Percentiles rank a stretch among this genome's conserved stretches.
Evolutionary conservation across 1,140 invertebrate genomes (phyloP).

Genomic region (Brachionus manjavacas): DNA sequence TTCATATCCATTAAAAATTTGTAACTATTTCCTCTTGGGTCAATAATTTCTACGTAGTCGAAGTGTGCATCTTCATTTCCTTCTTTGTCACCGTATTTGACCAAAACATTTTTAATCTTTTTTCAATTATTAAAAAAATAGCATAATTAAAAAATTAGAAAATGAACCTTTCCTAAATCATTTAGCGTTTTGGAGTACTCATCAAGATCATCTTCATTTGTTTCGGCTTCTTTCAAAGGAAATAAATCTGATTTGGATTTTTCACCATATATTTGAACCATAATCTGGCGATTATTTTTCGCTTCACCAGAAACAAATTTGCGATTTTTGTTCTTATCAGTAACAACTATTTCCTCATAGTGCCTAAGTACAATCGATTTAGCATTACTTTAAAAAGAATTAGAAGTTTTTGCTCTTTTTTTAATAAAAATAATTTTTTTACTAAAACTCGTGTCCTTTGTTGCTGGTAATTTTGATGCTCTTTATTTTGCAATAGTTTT

Average conservation of each 20-base stretch:
- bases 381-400: neutral
- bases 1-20: conserved; percentile 28
- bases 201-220: conserved; percentile 11
- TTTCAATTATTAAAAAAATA: neutral
- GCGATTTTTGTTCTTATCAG: neutral
- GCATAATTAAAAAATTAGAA: neutral
- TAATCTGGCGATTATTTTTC: neutral
- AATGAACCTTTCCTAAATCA: neutral
- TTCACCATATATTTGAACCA: conserved; percentile 13
- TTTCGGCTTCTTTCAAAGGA: conserved; percentile 2
- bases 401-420: neutral
- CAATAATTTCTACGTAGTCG: conserved; percentile 21
- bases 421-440: neutral
- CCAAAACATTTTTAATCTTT: conserved; percentile 14
- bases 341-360: neutral
- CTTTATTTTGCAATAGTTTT: conserved; percentile 32
- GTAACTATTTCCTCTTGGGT: conserved; percentile 25
- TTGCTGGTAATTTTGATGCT: conserved; percentile 17
- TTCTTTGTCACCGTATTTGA: conserved; percentile 14
- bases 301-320: neutral
- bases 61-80: neutral
- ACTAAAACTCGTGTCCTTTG: conserved; percentile 26
- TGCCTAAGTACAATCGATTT: neutral
- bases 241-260: neutral
- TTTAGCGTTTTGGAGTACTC: neutral